phyloP scores from a whole-genome alignment of 2,113 vertebrate genomes.

The Alexandromys fortis region DNA sequence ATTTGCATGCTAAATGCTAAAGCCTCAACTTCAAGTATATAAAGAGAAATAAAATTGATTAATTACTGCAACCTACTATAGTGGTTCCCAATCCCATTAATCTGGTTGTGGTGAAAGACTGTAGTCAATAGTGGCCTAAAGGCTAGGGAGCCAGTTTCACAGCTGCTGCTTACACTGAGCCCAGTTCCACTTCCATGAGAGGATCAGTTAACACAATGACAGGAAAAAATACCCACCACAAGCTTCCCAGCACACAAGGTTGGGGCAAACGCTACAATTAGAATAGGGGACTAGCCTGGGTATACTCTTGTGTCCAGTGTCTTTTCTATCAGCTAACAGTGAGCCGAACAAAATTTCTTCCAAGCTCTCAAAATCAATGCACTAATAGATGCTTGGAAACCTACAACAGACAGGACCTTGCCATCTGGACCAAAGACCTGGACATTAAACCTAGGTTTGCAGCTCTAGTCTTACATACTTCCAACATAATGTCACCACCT shows the following conservation, averaged over 20 bases:
- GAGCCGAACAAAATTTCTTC: neutral
- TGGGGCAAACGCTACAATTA: conserved; percentile 41
- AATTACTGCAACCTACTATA: conserved; percentile 80
- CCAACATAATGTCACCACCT: too few relatives aligned
- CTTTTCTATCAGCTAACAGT: neutral
- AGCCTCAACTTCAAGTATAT: conserved; percentile 74
- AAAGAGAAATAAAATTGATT: conserved; percentile 84
- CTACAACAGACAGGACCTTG: neutral
- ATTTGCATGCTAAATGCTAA: conserved; percentile 76
- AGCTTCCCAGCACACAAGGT: neutral
- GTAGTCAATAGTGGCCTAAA: conserved; percentile 76
- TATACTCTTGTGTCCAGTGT: neutral
- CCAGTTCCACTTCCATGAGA: conserved; percentile 32
- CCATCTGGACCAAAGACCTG: neutral
- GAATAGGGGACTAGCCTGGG: neutral
- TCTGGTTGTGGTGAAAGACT: conserved; percentile 71
- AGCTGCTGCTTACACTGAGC: conserved; percentile 66
- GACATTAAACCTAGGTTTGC: rapidly evolving
- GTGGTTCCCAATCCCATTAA: conserved; percentile 76
- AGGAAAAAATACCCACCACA: neutral
- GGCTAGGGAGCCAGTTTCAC: conserved; percentile 65
- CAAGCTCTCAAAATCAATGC: neutral
- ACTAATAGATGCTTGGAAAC: neutral
- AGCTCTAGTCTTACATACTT: neutral
- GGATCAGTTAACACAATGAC: conserved; percentile 34